Base-by-base conservation (phyloP, 2,888 invertebrate genomes). In the Gymnoscelis rufifasciata region DNA sequence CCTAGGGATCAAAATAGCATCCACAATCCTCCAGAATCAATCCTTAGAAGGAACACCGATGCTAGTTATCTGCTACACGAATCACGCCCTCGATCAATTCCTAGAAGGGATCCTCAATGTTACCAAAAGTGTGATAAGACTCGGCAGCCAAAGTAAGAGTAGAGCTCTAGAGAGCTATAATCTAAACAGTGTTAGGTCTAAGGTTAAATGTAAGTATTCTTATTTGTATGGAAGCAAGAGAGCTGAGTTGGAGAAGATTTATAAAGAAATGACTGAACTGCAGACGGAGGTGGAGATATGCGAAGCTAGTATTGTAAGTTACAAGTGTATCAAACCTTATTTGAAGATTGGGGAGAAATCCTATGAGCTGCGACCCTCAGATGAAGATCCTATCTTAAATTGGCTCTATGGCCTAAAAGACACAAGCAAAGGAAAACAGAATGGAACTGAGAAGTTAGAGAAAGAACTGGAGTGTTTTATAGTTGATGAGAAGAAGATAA, bases 61-160 rank as follows among this genome's bases (percentile, higher is more conserved):
- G 71, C 78, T 96, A 7, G 84, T 96, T 0, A 91, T 96, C 12
- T 94, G 95, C 63, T 95, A 92, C 70, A 96, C 95, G 5, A 96
- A 97, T 81, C 95, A 95, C 70, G 95, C 96, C 3, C 78, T 97
- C 31, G 96, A 96, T 80, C 95, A 96, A 69, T 96, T 96, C 70
- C 75, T 96, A 26, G 92, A 94, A 69, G 93, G 93, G 6, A 80
- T 94, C 7, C 64, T 92, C 0, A 62, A 74, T 15, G 77, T 90
- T 1, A 93, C 93, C 0, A 64, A 87, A 0, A 87, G 87, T 47
- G 87, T 95, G 46, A 82, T 94, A 1, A 88, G 95, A 46, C 82
- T 95, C 43, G 95, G 95, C 0, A 90, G 91, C 19, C 92, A 93
- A 63, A 91, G 92, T 2, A 92, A 92, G 60, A 90, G 89, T 64